Conservation (phyloP, 35 echinoderm and acorn worm species). For the Heliocidaris erythrogramma region DNA sequence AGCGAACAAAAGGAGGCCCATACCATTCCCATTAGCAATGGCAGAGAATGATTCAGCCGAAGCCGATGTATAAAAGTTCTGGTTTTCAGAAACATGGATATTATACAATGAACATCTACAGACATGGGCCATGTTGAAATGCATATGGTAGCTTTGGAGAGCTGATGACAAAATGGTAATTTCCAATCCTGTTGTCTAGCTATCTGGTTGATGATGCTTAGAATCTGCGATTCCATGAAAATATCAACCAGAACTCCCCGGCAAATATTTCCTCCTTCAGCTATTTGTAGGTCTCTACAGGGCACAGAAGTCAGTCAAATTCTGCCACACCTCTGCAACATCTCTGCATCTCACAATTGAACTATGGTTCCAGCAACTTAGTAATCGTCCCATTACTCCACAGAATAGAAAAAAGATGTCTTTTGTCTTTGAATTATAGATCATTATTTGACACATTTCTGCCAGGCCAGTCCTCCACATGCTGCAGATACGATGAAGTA, state of each 20-base stretch:
- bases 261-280: not conserved
- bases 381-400: not conserved
- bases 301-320: not conserved
- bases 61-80: not conserved
- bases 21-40: not conserved
- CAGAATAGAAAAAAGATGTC: not conserved
- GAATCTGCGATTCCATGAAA: not conserved
- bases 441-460: slow-evolving; percentile 55
- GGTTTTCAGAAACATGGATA: not conserved
- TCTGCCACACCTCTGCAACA: not conserved
- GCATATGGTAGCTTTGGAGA: not conserved
- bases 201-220: not conserved
- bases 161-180: not conserved
- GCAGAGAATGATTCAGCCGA: not conserved
- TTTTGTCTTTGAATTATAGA: not conserved
- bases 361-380: not conserved
- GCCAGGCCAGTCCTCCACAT: slow-evolving; percentile 70
- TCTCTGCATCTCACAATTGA: not conserved
- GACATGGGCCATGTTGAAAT: not conserved
- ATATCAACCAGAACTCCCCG: not conserved
- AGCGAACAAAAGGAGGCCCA: not conserved
- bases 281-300: not conserved
- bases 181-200: not conserved
- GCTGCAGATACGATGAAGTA: slow-evolving; percentile 85
- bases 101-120: not conserved